These are phyloP conservation scores for Charina bottae DNA, from an alignment of 2,113 vertebrate species.

Conservation along the genomic window DNA sequence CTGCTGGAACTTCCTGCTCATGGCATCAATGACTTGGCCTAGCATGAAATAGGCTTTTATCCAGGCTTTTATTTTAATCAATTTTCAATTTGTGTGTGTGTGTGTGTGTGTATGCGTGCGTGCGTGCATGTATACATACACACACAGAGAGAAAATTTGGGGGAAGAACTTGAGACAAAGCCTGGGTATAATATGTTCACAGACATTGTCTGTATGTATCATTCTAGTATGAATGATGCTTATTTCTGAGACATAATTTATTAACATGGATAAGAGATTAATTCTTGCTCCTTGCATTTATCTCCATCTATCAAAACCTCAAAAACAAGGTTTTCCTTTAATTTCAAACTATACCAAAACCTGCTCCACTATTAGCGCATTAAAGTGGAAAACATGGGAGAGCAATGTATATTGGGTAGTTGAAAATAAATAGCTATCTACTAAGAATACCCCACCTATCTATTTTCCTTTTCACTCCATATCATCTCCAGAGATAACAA, in stretches of 20 bases:
- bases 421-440: not conserved
- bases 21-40: not conserved
- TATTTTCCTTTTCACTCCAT: not conserved
- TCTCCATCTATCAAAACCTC: not conserved
- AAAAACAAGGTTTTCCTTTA: not conserved
- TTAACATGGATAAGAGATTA: not conserved
- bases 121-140: not conserved
- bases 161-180: not conserved
- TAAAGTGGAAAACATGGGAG: not conserved
- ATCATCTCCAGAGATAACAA: not conserved
- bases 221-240: not conserved
- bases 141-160: not conserved
- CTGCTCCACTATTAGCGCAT: no score
- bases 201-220: not conserved
- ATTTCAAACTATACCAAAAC: not conserved
- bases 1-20: not conserved
- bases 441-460: not conserved
- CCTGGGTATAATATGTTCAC: not conserved
- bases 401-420: not conserved
- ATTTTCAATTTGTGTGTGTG: not conserved
- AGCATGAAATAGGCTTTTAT: not conserved
- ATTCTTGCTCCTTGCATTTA: not conserved
- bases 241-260: not conserved
- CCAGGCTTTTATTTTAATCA: no score
- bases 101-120: not conserved